Evolutionary conservation across 2,888 invertebrate species (phyloP), one percentile per base, ranked within the genome.

Genomic region (Apodemia mormo): DNA sequence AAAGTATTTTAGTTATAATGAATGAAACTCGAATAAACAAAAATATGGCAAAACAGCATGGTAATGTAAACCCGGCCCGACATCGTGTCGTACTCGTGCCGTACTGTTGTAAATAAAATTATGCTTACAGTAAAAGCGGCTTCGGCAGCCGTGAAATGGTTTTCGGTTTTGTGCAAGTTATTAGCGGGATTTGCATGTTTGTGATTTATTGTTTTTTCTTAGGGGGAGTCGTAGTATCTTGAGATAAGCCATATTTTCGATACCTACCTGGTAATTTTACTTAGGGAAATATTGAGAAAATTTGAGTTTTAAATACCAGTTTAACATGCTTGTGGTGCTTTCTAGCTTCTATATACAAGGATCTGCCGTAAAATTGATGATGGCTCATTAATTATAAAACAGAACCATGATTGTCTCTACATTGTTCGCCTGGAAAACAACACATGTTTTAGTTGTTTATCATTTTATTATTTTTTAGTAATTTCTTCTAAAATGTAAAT

Each of bases 161-260:
- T 91, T 91, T 92, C 89, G 92, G 92, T 92, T 91, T 92, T 92
- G 89, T 91, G 92, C 91, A 92, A 88, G 89, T 92, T 92, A 92
- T 92, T 92, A 92, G 89, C 85, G 80, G 86, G 92, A 92, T 92
- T 92, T 92, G 90, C 92, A 92, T 92, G 89, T 90, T 90, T 90
- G 81, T 91, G 91, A 91, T 92, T 92, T 92, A 91, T 92, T 88
- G 90, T 89, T 85, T 87, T 77, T 77, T 78, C 75, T 72, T 72
- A 74, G 72, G 76, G 79, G 79, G 78, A 79, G 78, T 77, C 71
- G 73, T 67, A 71, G 72, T 73, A 72, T 73, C 76, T 76, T 76
- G 73, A 77, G 75, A 77, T 77, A 71, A 73, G 76, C 75, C 78
- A 78, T 78, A 79, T 79, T 79, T 76, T 76, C 77, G 72, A 74